Conservation (phyloP, 92 coral and sea anemone genomes). For the Chrysogorgia sp. region DNA sequence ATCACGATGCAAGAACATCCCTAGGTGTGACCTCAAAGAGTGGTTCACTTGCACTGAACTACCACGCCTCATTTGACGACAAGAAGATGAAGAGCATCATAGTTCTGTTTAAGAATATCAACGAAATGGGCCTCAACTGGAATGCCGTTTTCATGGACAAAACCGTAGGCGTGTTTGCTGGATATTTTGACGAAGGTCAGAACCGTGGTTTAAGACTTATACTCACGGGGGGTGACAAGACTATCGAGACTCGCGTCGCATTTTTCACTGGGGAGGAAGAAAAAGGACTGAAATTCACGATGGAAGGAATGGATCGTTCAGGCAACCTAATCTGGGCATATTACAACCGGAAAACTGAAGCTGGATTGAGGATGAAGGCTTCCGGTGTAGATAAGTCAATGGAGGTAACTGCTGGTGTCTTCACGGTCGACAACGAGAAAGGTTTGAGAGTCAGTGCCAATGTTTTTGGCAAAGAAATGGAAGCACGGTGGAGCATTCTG, state of each 20-base stretch:
- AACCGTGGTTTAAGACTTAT: not conserved
- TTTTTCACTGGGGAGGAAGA: constrained; percentile 65
- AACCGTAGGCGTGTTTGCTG: not conserved
- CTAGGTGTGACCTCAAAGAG: not conserved
- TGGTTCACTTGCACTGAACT: constrained; percentile 1
- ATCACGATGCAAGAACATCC: constrained; percentile 17
- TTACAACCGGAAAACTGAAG: constrained; percentile 60
- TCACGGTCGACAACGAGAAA: constrained; percentile 56
- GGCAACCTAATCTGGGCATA: constrained; percentile 67
- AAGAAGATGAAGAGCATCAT: constrained; percentile 43
- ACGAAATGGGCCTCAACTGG: constrained; percentile 4
- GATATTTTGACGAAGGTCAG: not conserved
- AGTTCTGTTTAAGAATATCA: constrained; percentile 3
- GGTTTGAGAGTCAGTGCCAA: constrained; percentile 78
- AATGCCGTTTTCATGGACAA: not conserved
- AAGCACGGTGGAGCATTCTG: constrained; percentile 74
- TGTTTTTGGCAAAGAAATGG: constrained; percentile 66
- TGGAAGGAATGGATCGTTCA: constrained; percentile 65
- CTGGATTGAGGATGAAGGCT: constrained; percentile 71
- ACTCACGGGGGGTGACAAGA: constrained; percentile 45
- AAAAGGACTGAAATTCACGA: constrained; percentile 68
- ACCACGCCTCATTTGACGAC: constrained; percentile 51
- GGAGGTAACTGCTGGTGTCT: constrained; percentile 60
- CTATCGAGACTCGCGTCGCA: constrained; percentile 60
- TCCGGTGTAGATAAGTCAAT: constrained; percentile 63